Base-by-base conservation (phyloP, 2,797 vertebrate species). In the Arctocebus calabarensis region DNA sequence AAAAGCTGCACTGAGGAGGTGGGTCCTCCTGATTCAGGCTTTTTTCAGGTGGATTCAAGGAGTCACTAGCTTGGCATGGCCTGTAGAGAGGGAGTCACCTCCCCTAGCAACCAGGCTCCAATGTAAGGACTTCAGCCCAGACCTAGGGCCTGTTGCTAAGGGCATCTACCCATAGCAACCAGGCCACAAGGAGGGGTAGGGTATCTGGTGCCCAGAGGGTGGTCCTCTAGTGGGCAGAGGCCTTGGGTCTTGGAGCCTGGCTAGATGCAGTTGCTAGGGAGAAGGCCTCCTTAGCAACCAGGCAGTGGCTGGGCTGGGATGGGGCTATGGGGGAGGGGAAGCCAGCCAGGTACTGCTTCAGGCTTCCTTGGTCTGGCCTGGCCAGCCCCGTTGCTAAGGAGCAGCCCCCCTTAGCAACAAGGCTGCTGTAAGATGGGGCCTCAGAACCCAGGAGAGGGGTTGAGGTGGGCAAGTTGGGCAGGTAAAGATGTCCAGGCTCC, bases 261-360 rank as follows among this genome's bases (percentile, higher is more conserved):
- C 88, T 95, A 96, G 96, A 91, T 94, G 79, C 34, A 14, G 97
- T 97, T 97, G 96, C 96, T 94, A 97, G 89, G 97, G 93, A 96
- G 93, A 97, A 96, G 87, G 93, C 91, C 97, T 94, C 91, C 97
- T 96, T 97, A 96, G 96, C 95, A 96, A 97, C 97, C 93, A 92
- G 55, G 78, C 96, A 4, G 14, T 89, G 52, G 77, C 77, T 83
- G 82, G 59, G 77, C 77, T 83, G 78, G 79, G 96, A 95, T 94
- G 81, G 94, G 75, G 81, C 59, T 87, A 52, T 91, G 96, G 97
- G 97, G 96, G 96, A 95, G 94, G 96, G 94, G 94, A 83, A 73
- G 68, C 43, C 91, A 95, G 91, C 94, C 97, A 97, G 97, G 97
- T 97, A 97, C 79, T 34, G 87, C 84, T 81, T 83, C 40, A 1